Percentiles rank a stretch among this genome's conserved stretches.
phyloP scores from a whole-genome alignment of 2,888 invertebrate genomes.

The Acanthopleura granulata region DNA sequence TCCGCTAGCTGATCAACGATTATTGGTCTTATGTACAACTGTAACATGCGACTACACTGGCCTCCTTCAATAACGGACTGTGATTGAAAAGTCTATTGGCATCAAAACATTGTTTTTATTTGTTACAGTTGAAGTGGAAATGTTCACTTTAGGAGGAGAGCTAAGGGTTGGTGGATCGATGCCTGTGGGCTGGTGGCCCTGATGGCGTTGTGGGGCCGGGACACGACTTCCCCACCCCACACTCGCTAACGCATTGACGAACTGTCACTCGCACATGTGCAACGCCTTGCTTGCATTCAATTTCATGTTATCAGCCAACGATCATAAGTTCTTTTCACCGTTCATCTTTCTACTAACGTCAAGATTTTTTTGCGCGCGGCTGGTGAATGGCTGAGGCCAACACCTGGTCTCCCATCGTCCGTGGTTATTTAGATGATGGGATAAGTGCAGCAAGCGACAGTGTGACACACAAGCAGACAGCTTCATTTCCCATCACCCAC shows the following conservation, averaged over 20 bases:
- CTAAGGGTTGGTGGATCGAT: background rate
- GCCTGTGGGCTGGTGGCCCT: too few species aligned
- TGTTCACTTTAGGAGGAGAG: background rate
- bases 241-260: background rate
- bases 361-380: background rate
- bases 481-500: too few species aligned
- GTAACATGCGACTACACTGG: too few species aligned
- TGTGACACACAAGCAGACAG: too few species aligned
- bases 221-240: background rate
- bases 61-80: too few species aligned
- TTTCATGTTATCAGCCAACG: background rate
- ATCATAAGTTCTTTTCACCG: conserved; percentile 11
- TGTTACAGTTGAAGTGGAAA: conserved; percentile 6
- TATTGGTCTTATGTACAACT: too few species aligned
- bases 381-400: background rate
- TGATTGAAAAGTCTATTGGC: background rate
- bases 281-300: background rate
- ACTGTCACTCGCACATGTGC: conserved; percentile 15
- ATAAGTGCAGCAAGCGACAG: too few species aligned
- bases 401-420: background rate
- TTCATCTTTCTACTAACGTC: background rate
- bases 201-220: too few species aligned
- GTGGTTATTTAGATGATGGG: too few species aligned
- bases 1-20: too few species aligned
- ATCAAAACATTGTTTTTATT: conserved; percentile 5